Base-by-base conservation (phyloP, 1,140 invertebrate species). In the Drosophila bocqueti region DNA sequence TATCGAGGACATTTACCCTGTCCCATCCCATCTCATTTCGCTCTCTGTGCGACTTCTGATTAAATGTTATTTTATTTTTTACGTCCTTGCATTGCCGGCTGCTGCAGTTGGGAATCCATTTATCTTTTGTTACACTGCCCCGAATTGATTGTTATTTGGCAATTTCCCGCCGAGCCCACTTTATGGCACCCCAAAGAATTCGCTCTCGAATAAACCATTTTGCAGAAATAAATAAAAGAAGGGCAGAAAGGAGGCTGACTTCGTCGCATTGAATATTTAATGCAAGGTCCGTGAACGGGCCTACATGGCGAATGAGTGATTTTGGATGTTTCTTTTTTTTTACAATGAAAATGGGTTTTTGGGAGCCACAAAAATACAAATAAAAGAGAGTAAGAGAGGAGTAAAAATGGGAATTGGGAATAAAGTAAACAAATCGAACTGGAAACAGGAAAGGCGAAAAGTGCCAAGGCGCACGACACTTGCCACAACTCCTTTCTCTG, bases 141-240 rank as follows among this genome's bases (percentile, higher is more conserved):
- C 67, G 83, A 89, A 87, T 86, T 89, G 84, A 87, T 89, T 89
- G 84, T 79, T 79, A 84, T 78, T 86, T 75, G 52, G 73, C 64
- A 67, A 72, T 52, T 82, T 60, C 54, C 45, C 61, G 16, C 31
- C 45, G 52, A 42, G 40, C 24, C 21, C 43, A 29, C 73, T 87
- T 87, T 87, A 87, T 84, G 68, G 81, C 81, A 89, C 84, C 85
- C 84, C 47, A 78, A 89, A 87, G 84, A 81, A 61, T 89, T 67
- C 54, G 68, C 65, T 68, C 68, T 42, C 50, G 78, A 89, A 89
- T 84, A 89, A 87, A 89, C 77, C 69, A 72, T 60, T 73, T 45
- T 57, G 52, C 36, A 57, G 15, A 26, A 57, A 57, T 57, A 57
- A 57, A 57, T 57, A 57, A 55, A 55, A 40, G 52, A 49, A 50